Evolutionary conservation across 2,888 invertebrate genomes (phyloP).

Genomic region (Cheilosia impressa): DNA sequence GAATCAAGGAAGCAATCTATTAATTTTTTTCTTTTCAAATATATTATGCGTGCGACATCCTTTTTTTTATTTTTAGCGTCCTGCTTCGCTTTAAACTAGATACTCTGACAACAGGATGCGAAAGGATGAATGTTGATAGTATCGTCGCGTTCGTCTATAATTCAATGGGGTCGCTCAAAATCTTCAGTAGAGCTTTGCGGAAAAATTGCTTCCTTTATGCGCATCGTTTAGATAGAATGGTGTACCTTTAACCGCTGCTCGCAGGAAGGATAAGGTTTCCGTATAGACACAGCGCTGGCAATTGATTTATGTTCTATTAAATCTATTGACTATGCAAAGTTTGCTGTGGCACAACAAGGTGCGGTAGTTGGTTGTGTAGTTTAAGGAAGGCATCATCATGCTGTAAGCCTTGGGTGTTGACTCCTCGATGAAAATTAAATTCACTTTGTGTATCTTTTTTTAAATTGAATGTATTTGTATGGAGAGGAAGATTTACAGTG

Average conservation of each 20-base stretch:
- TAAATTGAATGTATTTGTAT: slow-evolving; percentile 43
- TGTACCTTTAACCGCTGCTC: slow-evolving; percentile 73
- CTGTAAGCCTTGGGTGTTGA: slow-evolving; percentile 59
- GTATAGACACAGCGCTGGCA: slow-evolving; percentile 56
- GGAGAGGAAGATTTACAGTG: slow-evolving; percentile 31
- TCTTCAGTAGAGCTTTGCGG: slow-evolving; percentile 55
- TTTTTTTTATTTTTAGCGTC: slow-evolving; percentile 41
- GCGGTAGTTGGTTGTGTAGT: slow-evolving; percentile 32
- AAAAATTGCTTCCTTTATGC: slow-evolving; percentile 73
- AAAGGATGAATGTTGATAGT: slow-evolving; percentile 51
- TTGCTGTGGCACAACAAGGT: slow-evolving; percentile 69
- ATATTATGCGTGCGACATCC: slow-evolving; percentile 74
- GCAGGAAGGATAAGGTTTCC: slow-evolving; percentile 72
- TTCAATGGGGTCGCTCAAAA: slow-evolving; percentile 43
- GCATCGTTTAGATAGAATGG: slow-evolving; percentile 71
- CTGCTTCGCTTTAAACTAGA: slow-evolving; percentile 54
- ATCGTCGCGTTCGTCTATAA: slow-evolving; percentile 48
- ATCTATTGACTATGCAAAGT: slow-evolving; percentile 75
- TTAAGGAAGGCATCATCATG: slow-evolving; percentile 65
- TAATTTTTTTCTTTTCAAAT: slow-evolving; percentile 65
- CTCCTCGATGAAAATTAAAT: slow-evolving; percentile 62
- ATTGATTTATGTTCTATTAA: slow-evolving; percentile 75
- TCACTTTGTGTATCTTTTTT: slow-evolving; percentile 48
- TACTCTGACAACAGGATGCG: slow-evolving; percentile 39
- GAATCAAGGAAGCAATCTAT: slow-evolving; percentile 75